Evolutionary conservation across 2,888 invertebrate genomes (phyloP).

Genomic region (Sialis lutaria): DNA sequence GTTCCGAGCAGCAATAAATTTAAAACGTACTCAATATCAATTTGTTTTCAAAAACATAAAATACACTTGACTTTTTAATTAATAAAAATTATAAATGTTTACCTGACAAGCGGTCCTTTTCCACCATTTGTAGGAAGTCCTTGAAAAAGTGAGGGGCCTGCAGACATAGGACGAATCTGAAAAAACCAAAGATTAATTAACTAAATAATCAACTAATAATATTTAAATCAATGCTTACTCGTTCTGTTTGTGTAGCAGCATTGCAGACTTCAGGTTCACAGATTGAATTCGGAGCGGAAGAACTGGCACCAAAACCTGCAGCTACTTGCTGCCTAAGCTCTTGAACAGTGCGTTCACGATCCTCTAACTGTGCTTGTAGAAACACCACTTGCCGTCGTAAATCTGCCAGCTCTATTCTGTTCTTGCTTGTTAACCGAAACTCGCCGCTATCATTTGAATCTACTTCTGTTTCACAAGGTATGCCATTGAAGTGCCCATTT

Average conservation of each 20-base stretch:
- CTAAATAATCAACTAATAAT: no score
- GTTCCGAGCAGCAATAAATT: conserved; percentile 8
- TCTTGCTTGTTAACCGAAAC: conserved; percentile 25
- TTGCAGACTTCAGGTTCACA: conserved; percentile 42
- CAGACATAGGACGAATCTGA: conserved; percentile 38
- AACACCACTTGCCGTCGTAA: conserved; percentile 67
- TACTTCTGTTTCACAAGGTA: conserved; percentile 26
- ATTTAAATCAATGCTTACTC: conserved; percentile 34
- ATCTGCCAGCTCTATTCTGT: conserved; percentile 51
- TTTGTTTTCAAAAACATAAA: no score
- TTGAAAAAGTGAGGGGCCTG: conserved; percentile 35
- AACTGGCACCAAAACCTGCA: conserved; percentile 26
- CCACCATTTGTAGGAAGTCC: conserved; percentile 29
- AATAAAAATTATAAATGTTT: conserved; percentile 12
- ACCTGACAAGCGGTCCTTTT: conserved; percentile 38
- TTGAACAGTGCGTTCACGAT: conserved; percentile 67
- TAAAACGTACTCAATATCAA: background rate
- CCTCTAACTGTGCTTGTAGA: conserved; percentile 75
- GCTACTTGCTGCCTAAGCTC: conserved; percentile 62
- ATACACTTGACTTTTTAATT: no score
- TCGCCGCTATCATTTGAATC: conserved; percentile 36
- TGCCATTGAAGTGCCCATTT: conserved; percentile 48
- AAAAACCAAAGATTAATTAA: background rate
- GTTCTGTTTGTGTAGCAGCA: conserved; percentile 74
- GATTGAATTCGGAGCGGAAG: conserved; percentile 24